These are phyloP conservation scores for Malurus elegans DNA, from an alignment of 2,113 vertebrate species.

Conservation along the genomic window DNA sequence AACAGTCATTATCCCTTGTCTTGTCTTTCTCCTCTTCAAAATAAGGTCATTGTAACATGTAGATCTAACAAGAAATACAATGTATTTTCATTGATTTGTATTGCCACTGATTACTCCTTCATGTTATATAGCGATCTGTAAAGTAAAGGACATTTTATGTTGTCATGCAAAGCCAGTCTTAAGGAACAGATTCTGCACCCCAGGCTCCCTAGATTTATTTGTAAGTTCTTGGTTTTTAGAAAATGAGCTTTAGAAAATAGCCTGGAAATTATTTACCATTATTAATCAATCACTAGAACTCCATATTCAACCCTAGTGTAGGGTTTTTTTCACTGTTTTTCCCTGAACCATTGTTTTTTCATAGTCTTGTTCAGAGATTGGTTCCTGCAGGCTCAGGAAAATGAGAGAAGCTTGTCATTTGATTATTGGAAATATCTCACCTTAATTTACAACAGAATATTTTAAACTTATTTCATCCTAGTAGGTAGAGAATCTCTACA, in stretches of 20 bases:
- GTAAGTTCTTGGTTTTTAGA: not conserved
- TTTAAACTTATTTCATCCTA: not conserved
- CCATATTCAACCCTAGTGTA: not conserved
- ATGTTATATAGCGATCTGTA: conserved; percentile 63
- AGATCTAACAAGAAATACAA: conserved; percentile 70
- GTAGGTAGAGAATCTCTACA: not conserved
- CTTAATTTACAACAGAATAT: not conserved
- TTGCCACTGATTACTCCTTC: conserved; percentile 54
- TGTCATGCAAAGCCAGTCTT: conserved; percentile 79
- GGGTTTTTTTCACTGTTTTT: not conserved
- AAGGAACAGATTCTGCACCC: conserved; percentile 70
- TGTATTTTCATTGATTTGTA: conserved; percentile 74
- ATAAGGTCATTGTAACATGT: conserved; percentile 59
- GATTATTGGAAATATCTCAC: not conserved
- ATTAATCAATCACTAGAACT: not conserved
- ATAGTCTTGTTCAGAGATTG: not conserved
- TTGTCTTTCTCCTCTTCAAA: conserved; percentile 62
- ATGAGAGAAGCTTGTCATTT: not conserved
- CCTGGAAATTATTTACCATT: conserved; percentile 27
- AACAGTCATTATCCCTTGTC: not conserved
- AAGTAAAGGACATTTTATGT: conserved; percentile 68
- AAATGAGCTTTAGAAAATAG: not conserved
- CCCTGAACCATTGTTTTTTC: not conserved
- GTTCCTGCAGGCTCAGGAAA: not conserved
- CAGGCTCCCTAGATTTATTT: not conserved